These are phyloP conservation scores for Littorina saxatilis DNA, from an alignment of 1,140 invertebrate genomes.

Conservation along the genomic window DNA sequence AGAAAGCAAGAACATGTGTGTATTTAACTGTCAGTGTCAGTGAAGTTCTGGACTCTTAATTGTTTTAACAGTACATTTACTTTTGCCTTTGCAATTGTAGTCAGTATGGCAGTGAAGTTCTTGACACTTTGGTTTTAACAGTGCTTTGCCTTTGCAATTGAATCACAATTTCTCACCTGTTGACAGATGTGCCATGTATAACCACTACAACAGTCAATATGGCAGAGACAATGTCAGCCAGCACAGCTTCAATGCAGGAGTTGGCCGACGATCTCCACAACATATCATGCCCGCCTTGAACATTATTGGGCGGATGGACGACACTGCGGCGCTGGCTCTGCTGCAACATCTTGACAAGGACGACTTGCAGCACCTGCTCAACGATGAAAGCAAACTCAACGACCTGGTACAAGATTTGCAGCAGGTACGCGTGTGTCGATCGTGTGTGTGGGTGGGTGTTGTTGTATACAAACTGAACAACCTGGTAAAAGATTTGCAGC, in stretches of 20 bases:
- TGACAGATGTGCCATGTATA: constrained; percentile 29
- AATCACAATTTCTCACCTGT: not conserved
- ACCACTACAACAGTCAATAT: constrained; percentile 23
- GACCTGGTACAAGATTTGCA: constrained; percentile 85
- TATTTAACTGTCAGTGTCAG: too few species aligned
- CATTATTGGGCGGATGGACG: constrained; percentile 68
- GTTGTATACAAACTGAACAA: constrained; percentile 11
- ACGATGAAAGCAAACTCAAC: constrained; percentile 89
- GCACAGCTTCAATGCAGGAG: not conserved
- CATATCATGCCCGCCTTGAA: not conserved
- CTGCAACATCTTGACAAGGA: constrained; percentile 81
- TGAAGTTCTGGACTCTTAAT: too few species aligned
- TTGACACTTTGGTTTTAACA: not conserved
- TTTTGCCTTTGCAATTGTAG: too few species aligned
- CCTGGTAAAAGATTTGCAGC: constrained; percentile 86
- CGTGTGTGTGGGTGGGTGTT: not conserved
- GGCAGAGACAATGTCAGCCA: too few species aligned
- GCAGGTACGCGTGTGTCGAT: constrained; percentile 83
- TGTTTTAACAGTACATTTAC: too few species aligned
- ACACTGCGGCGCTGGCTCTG: constrained; percentile 75
- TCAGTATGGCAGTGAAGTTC: too few species aligned
- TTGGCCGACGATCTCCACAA: too few species aligned
- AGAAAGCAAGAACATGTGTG: too few species aligned
- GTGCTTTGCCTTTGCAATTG: not conserved
- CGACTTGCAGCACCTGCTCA: constrained; percentile 88